Evolutionary conservation across 2,113 vertebrate genomes (phyloP), one percentile per base, ranked within the genome.

Genomic region (Dolichotis patagonum): DNA sequence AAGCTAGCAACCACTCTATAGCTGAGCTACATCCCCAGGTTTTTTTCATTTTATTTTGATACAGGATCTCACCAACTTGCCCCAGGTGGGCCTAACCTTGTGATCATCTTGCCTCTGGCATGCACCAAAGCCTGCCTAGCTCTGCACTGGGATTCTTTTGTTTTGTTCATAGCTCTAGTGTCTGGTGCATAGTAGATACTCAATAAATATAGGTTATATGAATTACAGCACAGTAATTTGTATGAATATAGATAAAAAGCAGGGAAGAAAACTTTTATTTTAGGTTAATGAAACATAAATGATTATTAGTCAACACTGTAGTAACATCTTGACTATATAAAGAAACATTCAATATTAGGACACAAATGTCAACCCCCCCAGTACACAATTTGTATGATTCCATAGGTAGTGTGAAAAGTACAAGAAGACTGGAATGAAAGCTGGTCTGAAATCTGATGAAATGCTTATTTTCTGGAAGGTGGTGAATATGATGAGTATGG

Each of bases 261-360:
- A 87, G 49, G 46, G 41, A 92, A 91, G 46, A 93, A 92, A 94
- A 80, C 9, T 77, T 62, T 83, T 86, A 93, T n/a, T 84, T 93
- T 65, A 93, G 52, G 13, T 67, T 96, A 97, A 96, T 20, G 38
- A 95, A 92, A 90, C 41, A 92, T 28, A 26, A 96, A 92, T 38
- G 43, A 90, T 82, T 82, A 84, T 43, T 92, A 41, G 60, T 92
- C 52, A 91, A 94, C 52, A 69, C 4, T 80, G 3, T 24, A 82
- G 35, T n/a, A 92, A 94, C n/a, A 93, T 30, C 49, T 41, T 69
- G 73, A 91, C 19, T 67, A 46, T 63, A 80, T 91, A 81, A 71
- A 26, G 84, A 71, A 84, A 78, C 65, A 28, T 84, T 95, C 90
- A 96, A 41, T 60, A 91, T 54, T 41, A 49, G 26, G 41, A 58